Evolutionary conservation across 23 tunicate genomes (phyloP), one percentile per base, ranked within the genome.

Genomic region (Phallusia fumigata): DNA sequence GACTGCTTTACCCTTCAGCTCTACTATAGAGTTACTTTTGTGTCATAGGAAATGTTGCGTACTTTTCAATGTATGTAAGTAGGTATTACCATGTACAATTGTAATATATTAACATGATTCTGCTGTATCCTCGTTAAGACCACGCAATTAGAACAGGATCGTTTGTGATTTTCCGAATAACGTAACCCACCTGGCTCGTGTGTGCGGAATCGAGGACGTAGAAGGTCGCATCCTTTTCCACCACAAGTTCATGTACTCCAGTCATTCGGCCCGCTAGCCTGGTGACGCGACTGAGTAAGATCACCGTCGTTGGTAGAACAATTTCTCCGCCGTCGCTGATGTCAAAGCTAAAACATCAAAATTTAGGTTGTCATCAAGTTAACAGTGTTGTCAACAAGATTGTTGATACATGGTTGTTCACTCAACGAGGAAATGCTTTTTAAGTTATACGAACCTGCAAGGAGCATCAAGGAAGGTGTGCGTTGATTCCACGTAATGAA

Each of bases 381-480:
- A 1, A 58, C 28, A 6, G 26, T 51, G 58, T 15, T 13, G 18
- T 13, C 18, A 51, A 51, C 58, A 51, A n/a, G n/a, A n/a, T n/a
- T n/a, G n/a, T n/a, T n/a, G n/a, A n/a, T n/a, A n/a, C n/a, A 51
- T 51, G 58, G 58, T 13, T 51, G 15, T 21, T 24, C 3, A 24
- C 15, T 21, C 11, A 24, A 58, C 28, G 26, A 6, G 16, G 69
- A 6, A 21, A 58, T 58, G 3, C 11, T 6, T 16, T 1, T 58
- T 22, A 16, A 58, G 8, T 24, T 36, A 36, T 35, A 15, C 80
- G 19, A 36, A 80, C 83, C 83, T 80, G 73, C 74, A 80, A 18
- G 83, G 83, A 28, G 83, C 83, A 31, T 80, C 83, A 28, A 80
- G 83, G 74, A 52, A 80, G 13, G 83, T 80, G 45, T 80, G 83